These are phyloP conservation scores for Chauna torquata DNA, from an alignment of 2,113 vertebrate genomes.

Conservation along the genomic window DNA sequence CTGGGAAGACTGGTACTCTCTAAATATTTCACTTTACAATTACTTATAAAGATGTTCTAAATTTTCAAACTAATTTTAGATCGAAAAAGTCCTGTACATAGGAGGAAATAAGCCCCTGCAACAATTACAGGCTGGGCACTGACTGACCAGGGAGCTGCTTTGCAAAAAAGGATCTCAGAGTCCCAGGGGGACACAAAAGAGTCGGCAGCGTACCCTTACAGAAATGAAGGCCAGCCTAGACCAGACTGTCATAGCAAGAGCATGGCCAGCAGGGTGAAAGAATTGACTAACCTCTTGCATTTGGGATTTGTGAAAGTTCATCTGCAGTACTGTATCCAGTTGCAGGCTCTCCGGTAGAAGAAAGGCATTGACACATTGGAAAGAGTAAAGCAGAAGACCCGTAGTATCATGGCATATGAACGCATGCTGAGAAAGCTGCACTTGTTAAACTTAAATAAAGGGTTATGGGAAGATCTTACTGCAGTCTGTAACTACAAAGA, in stretches of 20 bases:
- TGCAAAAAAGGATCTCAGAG: background rate
- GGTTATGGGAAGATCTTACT: background rate
- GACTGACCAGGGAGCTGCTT: background rate
- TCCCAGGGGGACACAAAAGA: background rate
- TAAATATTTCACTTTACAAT: background rate
- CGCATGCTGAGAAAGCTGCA: background rate
- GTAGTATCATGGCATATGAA: fast-evolving
- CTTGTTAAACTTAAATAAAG: background rate
- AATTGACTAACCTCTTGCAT: background rate
- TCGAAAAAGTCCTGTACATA: background rate
- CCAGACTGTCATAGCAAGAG: background rate
- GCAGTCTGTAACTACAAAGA: background rate
- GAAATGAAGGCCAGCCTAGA: background rate
- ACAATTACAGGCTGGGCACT: background rate
- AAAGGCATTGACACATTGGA: background rate
- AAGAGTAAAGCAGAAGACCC: background rate
- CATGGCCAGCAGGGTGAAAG: fast-evolving
- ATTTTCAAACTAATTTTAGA: background rate
- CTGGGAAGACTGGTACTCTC: background rate
- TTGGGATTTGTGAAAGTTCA: background rate
- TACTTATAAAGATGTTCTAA: background rate
- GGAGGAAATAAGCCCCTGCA: background rate
- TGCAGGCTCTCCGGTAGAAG: background rate
- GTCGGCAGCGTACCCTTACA: background rate
- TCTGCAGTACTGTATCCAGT: background rate